These are phyloP conservation scores for Neosilurus mollespiculum DNA, from an alignment of 2,797 vertebrate species.

Conservation along the genomic window DNA sequence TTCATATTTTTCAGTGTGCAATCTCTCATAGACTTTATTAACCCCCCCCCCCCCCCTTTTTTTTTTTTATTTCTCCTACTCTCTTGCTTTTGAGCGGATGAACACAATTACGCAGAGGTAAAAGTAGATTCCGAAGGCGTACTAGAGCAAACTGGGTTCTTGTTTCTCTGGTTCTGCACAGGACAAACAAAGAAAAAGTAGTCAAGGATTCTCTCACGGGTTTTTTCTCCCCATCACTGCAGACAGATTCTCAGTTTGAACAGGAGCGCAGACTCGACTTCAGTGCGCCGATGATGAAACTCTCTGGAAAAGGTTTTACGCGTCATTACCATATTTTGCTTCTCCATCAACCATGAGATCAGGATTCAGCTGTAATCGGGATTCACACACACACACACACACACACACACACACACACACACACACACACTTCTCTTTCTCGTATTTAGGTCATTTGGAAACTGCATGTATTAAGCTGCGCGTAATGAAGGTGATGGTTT, in stretches of 20 bases:
- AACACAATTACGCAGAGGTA: background rate
- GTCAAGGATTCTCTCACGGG: background rate
- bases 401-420: no score
- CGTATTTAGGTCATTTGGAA: background rate
- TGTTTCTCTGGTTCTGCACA: background rate
- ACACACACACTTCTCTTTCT: no score
- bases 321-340: background rate
- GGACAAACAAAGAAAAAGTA: background rate
- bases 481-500: no score
- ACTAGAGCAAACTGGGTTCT: background rate
- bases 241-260: background rate
- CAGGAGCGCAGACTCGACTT: background rate
- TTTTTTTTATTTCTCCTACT: background rate
- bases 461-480: background rate
- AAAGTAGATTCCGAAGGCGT: background rate
- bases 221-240: background rate
- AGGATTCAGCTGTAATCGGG: background rate
- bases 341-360: background rate
- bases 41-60: no score
- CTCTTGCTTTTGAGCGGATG: background rate
- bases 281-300: background rate
- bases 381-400: background rate
- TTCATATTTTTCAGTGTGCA: background rate
- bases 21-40: background rate
- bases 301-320: background rate